Evolutionary conservation across 1,140 invertebrate species (phyloP).

Genomic region (Dendroctonus valens): DNA sequence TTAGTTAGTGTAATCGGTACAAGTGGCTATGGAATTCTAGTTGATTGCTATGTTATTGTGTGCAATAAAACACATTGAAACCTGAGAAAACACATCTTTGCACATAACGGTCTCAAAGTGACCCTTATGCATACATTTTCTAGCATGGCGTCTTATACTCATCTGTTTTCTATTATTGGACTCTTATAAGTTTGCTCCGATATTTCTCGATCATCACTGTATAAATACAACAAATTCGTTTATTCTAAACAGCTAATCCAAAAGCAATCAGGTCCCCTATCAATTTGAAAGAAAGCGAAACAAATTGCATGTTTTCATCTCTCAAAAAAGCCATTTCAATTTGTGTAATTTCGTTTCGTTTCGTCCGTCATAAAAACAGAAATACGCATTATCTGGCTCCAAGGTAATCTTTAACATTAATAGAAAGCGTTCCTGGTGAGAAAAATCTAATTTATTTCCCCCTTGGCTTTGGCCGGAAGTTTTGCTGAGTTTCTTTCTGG

Average conservation of each 20-base stretch:
- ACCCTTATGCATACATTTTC: too few species aligned
- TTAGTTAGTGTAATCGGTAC: too few species aligned
- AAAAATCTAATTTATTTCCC: conserved; percentile 46
- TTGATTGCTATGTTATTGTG: too few species aligned
- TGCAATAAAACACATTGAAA: too few species aligned
- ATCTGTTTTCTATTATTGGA: too few species aligned
- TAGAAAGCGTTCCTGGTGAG: conserved; percentile 32
- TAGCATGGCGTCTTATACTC: too few species aligned
- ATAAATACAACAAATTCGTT: not conserved
- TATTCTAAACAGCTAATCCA: conserved; percentile 6
- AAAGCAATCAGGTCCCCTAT: conserved; percentile 19
- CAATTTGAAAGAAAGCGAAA: conserved; percentile 16
- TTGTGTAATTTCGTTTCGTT: conserved; percentile 25
- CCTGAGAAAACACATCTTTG: too few species aligned
- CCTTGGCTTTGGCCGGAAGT: conserved; percentile 17
- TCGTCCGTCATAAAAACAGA: conserved; percentile 27
- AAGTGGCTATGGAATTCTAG: too few species aligned
- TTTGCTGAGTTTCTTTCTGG: not conserved
- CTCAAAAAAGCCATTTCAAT: conserved; percentile 14
- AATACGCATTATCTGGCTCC: conserved; percentile 31
- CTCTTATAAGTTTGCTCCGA: too few species aligned
- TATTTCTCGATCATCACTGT: too few species aligned
- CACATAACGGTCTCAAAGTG: too few species aligned
- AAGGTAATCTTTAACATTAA: conserved; percentile 35
- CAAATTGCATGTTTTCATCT: conserved; percentile 19